phyloP scores from a whole-genome alignment of 2,888 invertebrate genomes.

The Saturnia pavonia region DNA sequence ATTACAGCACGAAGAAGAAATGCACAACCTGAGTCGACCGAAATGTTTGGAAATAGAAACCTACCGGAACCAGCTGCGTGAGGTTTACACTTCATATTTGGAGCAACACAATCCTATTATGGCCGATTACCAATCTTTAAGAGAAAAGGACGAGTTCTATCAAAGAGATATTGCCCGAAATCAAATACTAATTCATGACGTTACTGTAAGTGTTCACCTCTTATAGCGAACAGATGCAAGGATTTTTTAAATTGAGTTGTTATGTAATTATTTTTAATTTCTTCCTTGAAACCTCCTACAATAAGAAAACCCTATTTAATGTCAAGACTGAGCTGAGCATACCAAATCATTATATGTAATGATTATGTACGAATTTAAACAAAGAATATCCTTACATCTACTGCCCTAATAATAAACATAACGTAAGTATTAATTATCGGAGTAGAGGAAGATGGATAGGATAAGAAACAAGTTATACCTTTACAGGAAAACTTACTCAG shows the following conservation, averaged over 20 bases:
- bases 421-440: background rate
- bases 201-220: conserved; percentile 47
- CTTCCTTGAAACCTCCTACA: background rate
- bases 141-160: conserved; percentile 78
- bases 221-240: too few relatives aligned
- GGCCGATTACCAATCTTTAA: conserved; percentile 62
- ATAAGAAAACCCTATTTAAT: background rate
- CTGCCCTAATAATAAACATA: background rate
- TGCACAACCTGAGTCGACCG: conserved; percentile 62
- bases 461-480: background rate
- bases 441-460: background rate
- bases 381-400: background rate
- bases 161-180: conserved; percentile 74
- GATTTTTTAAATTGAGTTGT: too few relatives aligned
- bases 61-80: conserved; percentile 63
- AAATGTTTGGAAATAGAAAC: conserved; percentile 69
- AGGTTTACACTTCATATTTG: conserved; percentile 62
- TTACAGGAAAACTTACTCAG: conserved; percentile 60
- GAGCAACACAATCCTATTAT: conserved; percentile 73
- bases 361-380: background rate
- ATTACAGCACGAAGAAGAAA: conserved; percentile 68
- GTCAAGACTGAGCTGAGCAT: too few relatives aligned
- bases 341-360: background rate
- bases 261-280: background rate
- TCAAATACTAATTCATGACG: conserved; percentile 60